Conservation (phyloP, 2,888 invertebrate genomes). For the Melitaea athalia region DNA sequence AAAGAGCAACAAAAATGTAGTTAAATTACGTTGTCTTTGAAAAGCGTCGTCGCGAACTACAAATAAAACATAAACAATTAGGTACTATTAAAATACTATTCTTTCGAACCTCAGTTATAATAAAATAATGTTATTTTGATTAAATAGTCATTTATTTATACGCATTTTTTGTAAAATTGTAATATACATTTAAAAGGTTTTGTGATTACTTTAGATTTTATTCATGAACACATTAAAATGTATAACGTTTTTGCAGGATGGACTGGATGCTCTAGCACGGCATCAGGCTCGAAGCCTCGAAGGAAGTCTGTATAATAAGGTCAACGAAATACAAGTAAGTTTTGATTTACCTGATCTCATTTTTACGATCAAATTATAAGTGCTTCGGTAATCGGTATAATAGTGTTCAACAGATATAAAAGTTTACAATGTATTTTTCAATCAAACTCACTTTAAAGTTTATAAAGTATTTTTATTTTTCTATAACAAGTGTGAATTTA, state of each 20-base stretch:
- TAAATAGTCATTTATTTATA: background rate
- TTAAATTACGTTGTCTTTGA: background rate
- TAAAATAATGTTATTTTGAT: background rate
- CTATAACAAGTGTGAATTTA: too few species aligned
- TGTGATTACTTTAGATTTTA: slow-evolving; percentile 22
- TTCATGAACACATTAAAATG: slow-evolving; percentile 36
- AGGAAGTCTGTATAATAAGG: slow-evolving; percentile 93
- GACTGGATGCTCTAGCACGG: slow-evolving; percentile 90
- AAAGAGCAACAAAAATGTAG: background rate
- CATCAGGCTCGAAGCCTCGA: slow-evolving; percentile 90
- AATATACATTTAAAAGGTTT: slow-evolving; percentile 3
- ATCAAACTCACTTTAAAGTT: too few species aligned
- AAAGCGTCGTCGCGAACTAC: background rate
- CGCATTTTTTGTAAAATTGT: slow-evolving; percentile 10
- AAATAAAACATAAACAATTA: background rate
- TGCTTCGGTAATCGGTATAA: too few species aligned
- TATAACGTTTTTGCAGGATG: slow-evolving; percentile 83
- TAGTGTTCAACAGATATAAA: too few species aligned
- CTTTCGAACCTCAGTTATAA: background rate
- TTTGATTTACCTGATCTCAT: background rate
- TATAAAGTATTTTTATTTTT: too few species aligned
- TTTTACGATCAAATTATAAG: too few species aligned
- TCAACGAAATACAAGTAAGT: slow-evolving; percentile 89
- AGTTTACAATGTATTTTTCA: too few species aligned
- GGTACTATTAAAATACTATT: background rate